Evolutionary conservation across 2,797 vertebrate genomes (phyloP).

Genomic region (Argyrosomus regius): DNA sequence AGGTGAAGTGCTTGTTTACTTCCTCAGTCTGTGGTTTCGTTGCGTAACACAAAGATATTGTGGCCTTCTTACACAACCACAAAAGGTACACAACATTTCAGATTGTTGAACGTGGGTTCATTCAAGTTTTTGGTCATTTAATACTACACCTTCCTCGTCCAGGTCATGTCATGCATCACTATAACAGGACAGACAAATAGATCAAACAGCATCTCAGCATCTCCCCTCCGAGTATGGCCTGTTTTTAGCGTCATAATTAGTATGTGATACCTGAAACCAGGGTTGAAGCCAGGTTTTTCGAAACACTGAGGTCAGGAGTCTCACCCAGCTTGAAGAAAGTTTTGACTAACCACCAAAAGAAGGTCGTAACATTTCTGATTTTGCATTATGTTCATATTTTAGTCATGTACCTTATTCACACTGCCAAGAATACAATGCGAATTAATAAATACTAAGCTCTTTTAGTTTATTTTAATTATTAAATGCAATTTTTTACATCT

Average conservation of each 20-base stretch:
- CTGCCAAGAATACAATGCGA: background rate
- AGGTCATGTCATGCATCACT: slow-evolving; percentile 16
- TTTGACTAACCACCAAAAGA: background rate
- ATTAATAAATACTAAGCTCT: background rate
- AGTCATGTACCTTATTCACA: background rate
- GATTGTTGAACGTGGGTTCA: slow-evolving; percentile 12
- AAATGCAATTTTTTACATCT: no score
- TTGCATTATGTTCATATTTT: background rate
- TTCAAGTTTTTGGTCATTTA: slow-evolving; percentile 31
- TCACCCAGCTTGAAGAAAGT: background rate
- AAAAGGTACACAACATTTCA: slow-evolving; percentile 18
- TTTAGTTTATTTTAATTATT: background rate
- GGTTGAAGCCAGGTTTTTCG: background rate
- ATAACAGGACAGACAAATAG: slow-evolving; percentile 8
- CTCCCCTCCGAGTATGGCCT: slow-evolving; percentile 4
- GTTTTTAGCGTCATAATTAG: slow-evolving; percentile 30
- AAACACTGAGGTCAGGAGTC: slow-evolving; percentile 6
- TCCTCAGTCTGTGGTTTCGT: slow-evolving; percentile 27
- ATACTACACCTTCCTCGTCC: slow-evolving; percentile 17
- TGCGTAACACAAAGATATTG: slow-evolving; percentile 7
- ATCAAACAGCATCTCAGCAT: slow-evolving; percentile 16
- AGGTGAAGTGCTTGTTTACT: slow-evolving; percentile 35
- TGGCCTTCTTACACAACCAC: slow-evolving; percentile 8
- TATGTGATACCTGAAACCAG: slow-evolving; percentile 12
- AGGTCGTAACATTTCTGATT: background rate